These are phyloP conservation scores for Drosophila tripunctata DNA, from an alignment of 2,888 invertebrate species.

Conservation along the genomic window DNA sequence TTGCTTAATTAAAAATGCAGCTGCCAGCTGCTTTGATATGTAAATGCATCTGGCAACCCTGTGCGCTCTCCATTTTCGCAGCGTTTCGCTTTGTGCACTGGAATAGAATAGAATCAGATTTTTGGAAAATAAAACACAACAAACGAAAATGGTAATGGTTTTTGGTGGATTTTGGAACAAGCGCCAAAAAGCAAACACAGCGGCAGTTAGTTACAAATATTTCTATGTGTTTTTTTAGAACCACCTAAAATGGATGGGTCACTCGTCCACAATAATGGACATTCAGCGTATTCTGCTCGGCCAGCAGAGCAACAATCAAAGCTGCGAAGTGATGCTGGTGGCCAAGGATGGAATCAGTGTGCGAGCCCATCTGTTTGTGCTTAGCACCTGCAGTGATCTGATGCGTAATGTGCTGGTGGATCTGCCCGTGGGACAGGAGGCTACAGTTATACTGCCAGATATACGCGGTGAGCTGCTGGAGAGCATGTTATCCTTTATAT, in stretches of 20 bases:
- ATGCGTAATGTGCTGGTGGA: slow-evolving; percentile 80
- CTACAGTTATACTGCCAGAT: slow-evolving; percentile 83
- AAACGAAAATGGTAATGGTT: slow-evolving; percentile 70
- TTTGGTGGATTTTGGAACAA: slow-evolving; percentile 30
- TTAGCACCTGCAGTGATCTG: slow-evolving; percentile 83
- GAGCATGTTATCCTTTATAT: slow-evolving; percentile 82
- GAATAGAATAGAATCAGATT: slow-evolving; percentile 65
- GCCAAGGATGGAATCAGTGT: slow-evolving; percentile 80
- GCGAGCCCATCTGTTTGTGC: slow-evolving; percentile 82
- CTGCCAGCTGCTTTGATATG: not conserved
- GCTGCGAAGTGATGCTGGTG: slow-evolving; percentile 82
- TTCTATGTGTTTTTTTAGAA: slow-evolving; percentile 63
- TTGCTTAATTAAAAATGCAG: not conserved
- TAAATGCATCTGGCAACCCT: slow-evolving; percentile 26
- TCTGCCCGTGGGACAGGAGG: slow-evolving; percentile 78
- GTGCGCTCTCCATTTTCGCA: slow-evolving; percentile 53
- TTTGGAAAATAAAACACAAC: slow-evolving; percentile 74
- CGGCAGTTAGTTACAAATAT: not conserved
- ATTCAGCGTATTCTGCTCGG: slow-evolving; percentile 80
- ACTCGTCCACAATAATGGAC: slow-evolving; percentile 82
- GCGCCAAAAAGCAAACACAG: slow-evolving; percentile 30
- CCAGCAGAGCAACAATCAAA: slow-evolving; percentile 68
- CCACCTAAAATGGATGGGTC: slow-evolving; percentile 84
- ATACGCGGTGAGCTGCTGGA: slow-evolving; percentile 81
- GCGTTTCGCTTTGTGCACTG: slow-evolving; percentile 61